A percentile compares a stretch with the other conserved stretches of the same genome.
Evolutionary conservation across 2,888 invertebrate species (phyloP).

Genomic region (Rhodophaea formosa): DNA sequence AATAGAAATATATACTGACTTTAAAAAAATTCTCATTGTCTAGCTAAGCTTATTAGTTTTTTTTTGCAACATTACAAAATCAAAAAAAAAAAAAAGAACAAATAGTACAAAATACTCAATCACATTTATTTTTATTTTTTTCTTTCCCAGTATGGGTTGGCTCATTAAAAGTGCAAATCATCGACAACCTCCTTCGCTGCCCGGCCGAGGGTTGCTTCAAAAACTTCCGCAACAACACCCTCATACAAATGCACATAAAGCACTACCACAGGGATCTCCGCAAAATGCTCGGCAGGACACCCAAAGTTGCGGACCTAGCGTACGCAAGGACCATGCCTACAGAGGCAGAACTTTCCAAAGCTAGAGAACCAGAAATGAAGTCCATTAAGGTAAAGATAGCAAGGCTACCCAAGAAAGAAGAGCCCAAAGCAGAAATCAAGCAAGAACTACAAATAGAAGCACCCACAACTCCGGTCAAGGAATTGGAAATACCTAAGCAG

Average conservation of each 20-base stretch:
- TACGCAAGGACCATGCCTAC: conserved; percentile 85
- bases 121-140: not conserved
- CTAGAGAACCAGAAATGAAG: conserved; percentile 40
- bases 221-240: conserved; percentile 93
- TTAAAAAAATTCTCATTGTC: too few species aligned
- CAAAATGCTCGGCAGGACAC: conserved; percentile 87
- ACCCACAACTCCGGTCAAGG: conserved; percentile 32
- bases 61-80: too few species aligned
- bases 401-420: conserved; percentile 53
- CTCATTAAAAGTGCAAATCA: conserved; percentile 83
- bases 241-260: conserved; percentile 96
- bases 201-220: conserved; percentile 92
- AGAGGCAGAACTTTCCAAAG: conserved; percentile 32
- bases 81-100: not conserved
- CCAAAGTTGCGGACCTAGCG: conserved; percentile 92
- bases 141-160: conserved; percentile 76
- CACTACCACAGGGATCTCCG: conserved; percentile 94
- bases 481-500: conserved; percentile 38
- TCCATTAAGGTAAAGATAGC: conserved; percentile 63
- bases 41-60: too few species aligned
- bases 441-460: conserved; percentile 29
- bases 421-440: conserved; percentile 37
- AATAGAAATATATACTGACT: too few species aligned
- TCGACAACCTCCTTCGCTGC: conserved; percentile 85
- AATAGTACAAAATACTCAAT: not conserved